These are phyloP conservation scores for Papilio polyxenes DNA, from an alignment of 1,140 invertebrate species.

Conservation along the genomic window DNA sequence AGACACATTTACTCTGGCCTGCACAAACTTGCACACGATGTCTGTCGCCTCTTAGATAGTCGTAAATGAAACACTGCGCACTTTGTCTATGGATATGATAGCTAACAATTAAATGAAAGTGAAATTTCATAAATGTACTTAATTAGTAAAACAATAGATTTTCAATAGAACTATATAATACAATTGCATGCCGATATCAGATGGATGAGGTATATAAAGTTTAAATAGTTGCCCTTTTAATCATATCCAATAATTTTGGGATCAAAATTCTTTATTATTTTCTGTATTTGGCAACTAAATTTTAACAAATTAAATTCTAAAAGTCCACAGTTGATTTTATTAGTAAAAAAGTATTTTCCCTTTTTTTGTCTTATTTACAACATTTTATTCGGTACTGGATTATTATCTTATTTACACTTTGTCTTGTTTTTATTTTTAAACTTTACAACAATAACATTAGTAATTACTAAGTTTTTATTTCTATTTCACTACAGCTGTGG, in stretches of 20 bases:
- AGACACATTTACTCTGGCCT: slow-evolving; percentile 19
- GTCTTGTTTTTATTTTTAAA: neutral
- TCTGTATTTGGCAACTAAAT: slow-evolving; percentile 54
- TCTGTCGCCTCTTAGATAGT: slow-evolving; percentile 52
- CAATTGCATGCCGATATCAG: neutral
- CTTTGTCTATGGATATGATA: slow-evolving; percentile 22
- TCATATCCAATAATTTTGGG: slow-evolving; percentile 59
- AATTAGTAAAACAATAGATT: slow-evolving; percentile 62
- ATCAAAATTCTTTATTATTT: slow-evolving; percentile 65
- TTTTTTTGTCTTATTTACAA: neutral
- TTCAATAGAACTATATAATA: slow-evolving; percentile 58
- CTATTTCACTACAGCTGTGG: neutral
- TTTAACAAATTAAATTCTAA: slow-evolving; percentile 39
- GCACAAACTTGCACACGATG: slow-evolving; percentile 39
- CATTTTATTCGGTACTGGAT: neutral
- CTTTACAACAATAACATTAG: neutral
- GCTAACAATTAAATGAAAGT: neutral
- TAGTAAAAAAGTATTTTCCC: neutral
- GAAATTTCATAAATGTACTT: slow-evolving; percentile 64
- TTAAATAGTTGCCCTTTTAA: slow-evolving; percentile 4
- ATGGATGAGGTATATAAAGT: neutral
- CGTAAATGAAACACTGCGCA: slow-evolving; percentile 23
- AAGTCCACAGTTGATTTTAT: slow-evolving; percentile 23
- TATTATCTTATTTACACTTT: neutral
- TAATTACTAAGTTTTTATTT: neutral